These are phyloP conservation scores for Muscicapa striata DNA, from an alignment of 2,797 vertebrate genomes.

Conservation along the genomic window DNA sequence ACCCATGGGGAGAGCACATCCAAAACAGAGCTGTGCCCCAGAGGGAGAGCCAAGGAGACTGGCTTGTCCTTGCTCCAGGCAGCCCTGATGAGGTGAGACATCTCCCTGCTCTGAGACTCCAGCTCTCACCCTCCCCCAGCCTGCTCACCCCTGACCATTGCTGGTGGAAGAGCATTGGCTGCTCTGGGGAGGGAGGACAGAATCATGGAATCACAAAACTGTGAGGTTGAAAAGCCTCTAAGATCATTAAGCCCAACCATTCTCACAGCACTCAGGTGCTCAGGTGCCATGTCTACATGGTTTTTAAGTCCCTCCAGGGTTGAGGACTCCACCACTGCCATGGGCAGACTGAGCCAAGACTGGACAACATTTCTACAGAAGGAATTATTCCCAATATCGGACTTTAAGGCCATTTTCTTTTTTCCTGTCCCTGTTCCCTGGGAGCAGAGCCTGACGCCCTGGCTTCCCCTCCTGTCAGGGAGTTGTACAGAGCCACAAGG, in stretches of 20 bases:
- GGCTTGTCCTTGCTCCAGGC: neutral
- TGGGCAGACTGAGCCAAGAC: neutral
- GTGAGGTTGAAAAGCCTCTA: neutral
- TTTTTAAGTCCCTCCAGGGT: neutral
- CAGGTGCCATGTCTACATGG: fast-evolving
- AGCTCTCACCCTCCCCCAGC: neutral
- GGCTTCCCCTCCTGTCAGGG: fast-evolving
- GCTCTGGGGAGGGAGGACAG: neutral
- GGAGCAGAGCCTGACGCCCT: fast-evolving
- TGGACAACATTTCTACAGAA: neutral
- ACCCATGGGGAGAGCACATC: neutral
- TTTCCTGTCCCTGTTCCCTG: neutral
- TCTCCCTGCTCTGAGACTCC: neutral
- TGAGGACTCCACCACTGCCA: neutral
- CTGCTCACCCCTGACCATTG: neutral
- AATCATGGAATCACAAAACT: neutral
- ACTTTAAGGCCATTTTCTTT: neutral
- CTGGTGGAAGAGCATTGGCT: neutral
- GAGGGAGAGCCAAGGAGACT: neutral
- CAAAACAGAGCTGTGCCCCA: neutral
- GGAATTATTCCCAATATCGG: neutral
- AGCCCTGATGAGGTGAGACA: neutral
- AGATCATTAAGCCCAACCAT: neutral
- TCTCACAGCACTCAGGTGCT: neutral
- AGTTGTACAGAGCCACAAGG: neutral